Evolutionary conservation across 2,113 vertebrate species (phyloP).

Genomic region (Trematocara marginatum): DNA sequence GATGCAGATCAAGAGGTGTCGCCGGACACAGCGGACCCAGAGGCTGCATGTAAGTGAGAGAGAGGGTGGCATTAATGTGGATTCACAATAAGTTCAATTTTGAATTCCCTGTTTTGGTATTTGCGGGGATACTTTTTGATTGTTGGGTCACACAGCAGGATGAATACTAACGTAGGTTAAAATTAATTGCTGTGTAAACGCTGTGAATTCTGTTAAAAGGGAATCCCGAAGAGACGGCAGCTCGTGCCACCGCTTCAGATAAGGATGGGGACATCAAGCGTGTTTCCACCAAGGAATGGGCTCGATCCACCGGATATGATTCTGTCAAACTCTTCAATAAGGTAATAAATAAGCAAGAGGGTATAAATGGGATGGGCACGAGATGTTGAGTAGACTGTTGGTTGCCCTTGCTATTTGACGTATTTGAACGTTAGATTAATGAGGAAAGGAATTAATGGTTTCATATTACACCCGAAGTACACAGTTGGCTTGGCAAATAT

Average conservation of each 20-base stretch:
- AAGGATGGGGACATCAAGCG: constrained; percentile 94
- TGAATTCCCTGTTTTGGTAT: not conserved
- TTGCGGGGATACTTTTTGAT: not conserved
- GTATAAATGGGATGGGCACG: not conserved
- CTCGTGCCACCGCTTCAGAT: constrained; percentile 84
- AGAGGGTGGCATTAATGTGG: not conserved
- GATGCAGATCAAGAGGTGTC: constrained; percentile 98
- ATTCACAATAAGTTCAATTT: not conserved
- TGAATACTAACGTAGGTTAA: not conserved
- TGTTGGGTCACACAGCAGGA: not conserved
- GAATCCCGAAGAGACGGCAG: constrained; percentile 88
- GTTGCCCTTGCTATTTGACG: accelerated
- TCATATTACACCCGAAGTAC: not conserved
- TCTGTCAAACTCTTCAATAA: constrained; percentile 93
- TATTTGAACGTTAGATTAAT: not conserved
- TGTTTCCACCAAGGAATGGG: constrained; percentile 94
- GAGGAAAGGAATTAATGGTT: not conserved
- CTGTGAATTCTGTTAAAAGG: constrained; percentile 64
- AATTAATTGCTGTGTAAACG: not conserved
- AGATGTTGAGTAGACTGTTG: not conserved
- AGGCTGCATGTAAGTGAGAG: constrained; percentile 87
- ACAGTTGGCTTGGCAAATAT: not conserved
- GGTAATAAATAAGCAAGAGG: constrained; percentile 61
- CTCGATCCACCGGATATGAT: constrained; percentile 91
- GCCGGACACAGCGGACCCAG: constrained; percentile 95